Percentiles rank a stretch among this genome's conserved stretches.
These are phyloP conservation scores for Brachystomella parvula DNA, from an alignment of 1,140 invertebrate genomes.

Conservation along the genomic window DNA sequence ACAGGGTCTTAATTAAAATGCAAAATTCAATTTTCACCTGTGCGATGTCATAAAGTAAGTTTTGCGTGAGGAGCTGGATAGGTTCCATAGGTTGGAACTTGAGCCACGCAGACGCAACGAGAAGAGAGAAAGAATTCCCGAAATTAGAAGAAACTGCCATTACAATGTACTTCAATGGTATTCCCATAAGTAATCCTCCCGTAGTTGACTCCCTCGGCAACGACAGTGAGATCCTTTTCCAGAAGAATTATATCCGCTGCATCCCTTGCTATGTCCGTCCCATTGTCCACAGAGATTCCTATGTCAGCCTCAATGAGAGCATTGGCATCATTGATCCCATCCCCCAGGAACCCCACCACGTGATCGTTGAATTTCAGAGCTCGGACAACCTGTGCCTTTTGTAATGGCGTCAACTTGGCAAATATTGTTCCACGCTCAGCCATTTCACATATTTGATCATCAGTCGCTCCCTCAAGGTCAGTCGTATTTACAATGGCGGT, in stretches of 20 bases:
- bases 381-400: slow-evolving; percentile 26
- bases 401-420: slow-evolving; percentile 27
- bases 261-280: slow-evolving; percentile 37
- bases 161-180: slow-evolving; percentile 25
- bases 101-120: slow-evolving; percentile 22
- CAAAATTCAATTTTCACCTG: slow-evolving; percentile 15
- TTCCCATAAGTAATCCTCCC: slow-evolving; percentile 27
- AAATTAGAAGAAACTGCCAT: slow-evolving; percentile 25
- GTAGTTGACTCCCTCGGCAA: slow-evolving; percentile 21
- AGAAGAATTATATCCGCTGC: slow-evolving; percentile 37
- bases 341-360: slow-evolving; percentile 36
- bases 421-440: slow-evolving; percentile 23
- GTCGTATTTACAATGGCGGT: slow-evolving; percentile 5
- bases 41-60: slow-evolving; percentile 22
- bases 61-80: slow-evolving; percentile 20
- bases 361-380: slow-evolving; percentile 23
- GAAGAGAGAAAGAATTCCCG: slow-evolving; percentile 23
- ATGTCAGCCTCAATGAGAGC: slow-evolving; percentile 34
- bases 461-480: slow-evolving; percentile 15
- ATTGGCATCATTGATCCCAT: slow-evolving; percentile 38
- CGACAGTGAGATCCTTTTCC: slow-evolving; percentile 29
- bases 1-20: too few species aligned
- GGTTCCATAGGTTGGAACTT: slow-evolving; percentile 19
- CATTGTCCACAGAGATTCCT: slow-evolving; percentile 35
- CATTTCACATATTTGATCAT: not conserved